These are phyloP conservation scores for Ricordea florida DNA, from an alignment of 92 coral and sea anemone genomes.

Conservation along the genomic window DNA sequence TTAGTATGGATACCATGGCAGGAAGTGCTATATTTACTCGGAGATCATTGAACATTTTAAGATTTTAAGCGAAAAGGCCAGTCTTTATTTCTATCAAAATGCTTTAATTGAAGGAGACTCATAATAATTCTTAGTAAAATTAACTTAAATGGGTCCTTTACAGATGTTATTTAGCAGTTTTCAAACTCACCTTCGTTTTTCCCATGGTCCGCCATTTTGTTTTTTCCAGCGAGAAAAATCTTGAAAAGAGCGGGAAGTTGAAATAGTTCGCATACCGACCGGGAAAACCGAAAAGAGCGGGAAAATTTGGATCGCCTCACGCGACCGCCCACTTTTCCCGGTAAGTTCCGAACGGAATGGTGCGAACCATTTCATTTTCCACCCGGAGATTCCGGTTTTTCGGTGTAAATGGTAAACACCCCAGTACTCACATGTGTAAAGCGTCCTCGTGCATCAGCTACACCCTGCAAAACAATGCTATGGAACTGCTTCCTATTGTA, in stretches of 20 bases:
- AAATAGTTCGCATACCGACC: slow-evolving; percentile 17
- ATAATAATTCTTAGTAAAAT: slow-evolving; percentile 19
- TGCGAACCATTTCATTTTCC: slow-evolving; percentile 19
- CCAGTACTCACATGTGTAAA: too few relatives aligned
- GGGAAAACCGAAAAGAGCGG: slow-evolving; percentile 37
- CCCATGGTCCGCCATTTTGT: slow-evolving; percentile 24
- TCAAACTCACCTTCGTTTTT: slow-evolving; percentile 36
- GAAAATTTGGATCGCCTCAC: slow-evolving; percentile 27
- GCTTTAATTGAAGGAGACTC: slow-evolving; percentile 13
- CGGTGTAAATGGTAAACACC: slow-evolving; percentile 47
- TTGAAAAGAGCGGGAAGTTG: slow-evolving; percentile 21
- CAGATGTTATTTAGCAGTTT: slow-evolving; percentile 23
- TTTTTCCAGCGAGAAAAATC: slow-evolving; percentile 9
- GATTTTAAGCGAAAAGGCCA: too few relatives aligned
- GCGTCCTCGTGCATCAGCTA: too few relatives aligned
- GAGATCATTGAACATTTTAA: too few relatives aligned
- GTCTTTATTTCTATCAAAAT: too few relatives aligned
- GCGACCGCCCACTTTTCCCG: slow-evolving; percentile 18
- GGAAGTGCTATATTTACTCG: too few relatives aligned
- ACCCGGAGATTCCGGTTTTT: slow-evolving; percentile 33
- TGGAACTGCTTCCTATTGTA: too few relatives aligned
- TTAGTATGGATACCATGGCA: too few relatives aligned
- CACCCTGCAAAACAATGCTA: too few relatives aligned
- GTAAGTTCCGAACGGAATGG: slow-evolving; percentile 19
- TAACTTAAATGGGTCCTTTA: background rate